phyloP scores from a whole-genome alignment of 2,797 vertebrate species.

The Artibeus lituratus region DNA sequence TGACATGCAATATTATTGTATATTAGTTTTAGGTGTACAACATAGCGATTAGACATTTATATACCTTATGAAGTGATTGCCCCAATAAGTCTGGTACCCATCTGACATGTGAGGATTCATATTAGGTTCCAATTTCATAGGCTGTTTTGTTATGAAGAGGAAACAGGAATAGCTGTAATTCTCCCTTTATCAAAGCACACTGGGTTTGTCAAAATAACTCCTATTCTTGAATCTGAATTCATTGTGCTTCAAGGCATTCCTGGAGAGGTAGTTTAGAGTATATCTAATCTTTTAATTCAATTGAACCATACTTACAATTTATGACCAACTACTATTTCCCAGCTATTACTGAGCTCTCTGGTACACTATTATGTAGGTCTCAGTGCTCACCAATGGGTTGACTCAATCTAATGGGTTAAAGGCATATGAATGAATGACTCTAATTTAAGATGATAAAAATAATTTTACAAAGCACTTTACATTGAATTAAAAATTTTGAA shows the following conservation, averaged over 20 bases:
- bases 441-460: not conserved
- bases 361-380: not conserved
- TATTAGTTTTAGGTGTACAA: not conserved
- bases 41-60: not conserved
- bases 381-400: not conserved
- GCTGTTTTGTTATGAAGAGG: not conserved
- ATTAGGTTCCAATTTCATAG: not conserved
- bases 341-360: not conserved
- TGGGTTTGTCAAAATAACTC: slow-evolving; percentile 1
- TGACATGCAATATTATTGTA: not conserved
- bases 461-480: not conserved
- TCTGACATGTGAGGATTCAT: not conserved
- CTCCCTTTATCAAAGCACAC: slow-evolving; percentile 4
- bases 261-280: not conserved
- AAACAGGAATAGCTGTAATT: not conserved
- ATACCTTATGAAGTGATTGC: not conserved
- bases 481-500: not conserved
- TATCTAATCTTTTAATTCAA: not conserved
- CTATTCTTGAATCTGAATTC: not conserved
- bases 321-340: not conserved
- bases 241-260: not conserved
- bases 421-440: not conserved
- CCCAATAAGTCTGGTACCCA: not conserved
- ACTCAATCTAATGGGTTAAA: not conserved
- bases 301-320: not conserved